Conservation (phyloP, 1,140 invertebrate species). For the Drosophila orosa region DNA sequence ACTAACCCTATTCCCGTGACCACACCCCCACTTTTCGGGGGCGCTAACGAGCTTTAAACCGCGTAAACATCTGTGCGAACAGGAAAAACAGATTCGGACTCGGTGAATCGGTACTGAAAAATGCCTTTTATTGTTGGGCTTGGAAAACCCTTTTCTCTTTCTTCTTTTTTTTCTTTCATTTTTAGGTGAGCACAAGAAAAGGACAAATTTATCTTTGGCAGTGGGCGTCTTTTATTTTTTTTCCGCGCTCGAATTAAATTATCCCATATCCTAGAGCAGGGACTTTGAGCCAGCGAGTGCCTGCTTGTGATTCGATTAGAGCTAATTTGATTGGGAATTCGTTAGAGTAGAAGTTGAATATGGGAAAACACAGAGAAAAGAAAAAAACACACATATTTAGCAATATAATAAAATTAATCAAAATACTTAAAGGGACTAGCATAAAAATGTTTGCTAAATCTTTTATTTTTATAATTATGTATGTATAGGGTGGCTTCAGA, state of each 20-base stretch:
- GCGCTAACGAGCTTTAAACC: conserved; percentile 70
- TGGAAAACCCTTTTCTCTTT: conserved; percentile 30
- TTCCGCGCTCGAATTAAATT: conserved; percentile 10
- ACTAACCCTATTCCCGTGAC: conserved; percentile 9
- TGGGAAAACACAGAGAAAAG: neutral
- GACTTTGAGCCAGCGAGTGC: conserved; percentile 27
- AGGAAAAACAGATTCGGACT: conserved; percentile 45
- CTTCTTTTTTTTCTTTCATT: neutral
- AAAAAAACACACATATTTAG: too few species aligned
- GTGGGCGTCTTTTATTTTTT: conserved; percentile 31
- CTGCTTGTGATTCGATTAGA: conserved; percentile 44
- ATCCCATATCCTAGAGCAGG: conserved; percentile 23
- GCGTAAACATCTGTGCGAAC: conserved; percentile 73
- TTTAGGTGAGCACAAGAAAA: conserved; percentile 3
- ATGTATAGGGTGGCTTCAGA: too few species aligned
- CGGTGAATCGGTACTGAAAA: conserved; percentile 22
- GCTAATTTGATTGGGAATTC: conserved; percentile 47
- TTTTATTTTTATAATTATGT: too few species aligned
- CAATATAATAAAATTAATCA: too few species aligned
- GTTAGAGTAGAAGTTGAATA: conserved; percentile 32
- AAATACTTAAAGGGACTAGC: too few species aligned
- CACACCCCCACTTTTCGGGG: conserved; percentile 12
- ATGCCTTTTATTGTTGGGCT: conserved; percentile 33
- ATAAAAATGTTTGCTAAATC: too few species aligned
- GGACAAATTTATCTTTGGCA: conserved; percentile 30